Evolutionary conservation across 2,888 invertebrate genomes (phyloP).

Genomic region (Brachypalpus laphriformis): DNA sequence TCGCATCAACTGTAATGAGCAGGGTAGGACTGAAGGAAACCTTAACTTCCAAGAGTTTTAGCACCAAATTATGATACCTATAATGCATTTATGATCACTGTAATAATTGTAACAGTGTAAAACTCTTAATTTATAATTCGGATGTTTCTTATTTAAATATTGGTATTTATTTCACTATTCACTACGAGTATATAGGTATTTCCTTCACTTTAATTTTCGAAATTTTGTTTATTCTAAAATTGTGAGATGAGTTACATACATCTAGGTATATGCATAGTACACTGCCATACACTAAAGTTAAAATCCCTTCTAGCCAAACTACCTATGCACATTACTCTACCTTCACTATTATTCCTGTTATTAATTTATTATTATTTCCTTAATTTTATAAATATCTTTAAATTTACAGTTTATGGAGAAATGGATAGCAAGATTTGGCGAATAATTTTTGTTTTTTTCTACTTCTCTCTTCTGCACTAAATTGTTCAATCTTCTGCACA

Average conservation of each 20-base stretch:
- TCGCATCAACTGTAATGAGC: too few species aligned
- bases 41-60: too few species aligned
- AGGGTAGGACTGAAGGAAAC: too few species aligned
- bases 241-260: background rate
- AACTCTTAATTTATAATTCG: too few species aligned
- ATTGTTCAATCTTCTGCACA: constrained; percentile 47
- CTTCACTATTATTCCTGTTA: constrained; percentile 14
- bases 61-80: too few species aligned
- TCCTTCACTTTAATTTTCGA: too few species aligned
- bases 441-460: constrained; percentile 50
- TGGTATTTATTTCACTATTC: too few species aligned
- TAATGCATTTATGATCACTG: too few species aligned
- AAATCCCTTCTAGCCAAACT: constrained; percentile 56
- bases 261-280: background rate
- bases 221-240: too few species aligned
- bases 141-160: too few species aligned
- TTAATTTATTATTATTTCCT: constrained; percentile 9
- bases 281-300: constrained; percentile 59
- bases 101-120: too few species aligned
- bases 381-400: constrained; percentile 29
- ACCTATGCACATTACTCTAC: background rate
- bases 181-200: too few species aligned
- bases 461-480: constrained; percentile 56
- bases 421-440: constrained; percentile 65
- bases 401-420: constrained; percentile 69